Evolutionary conservation across 1,140 invertebrate genomes (phyloP), one percentile per base, ranked within the genome.

Genomic region (Drosophila nasuta): DNA sequence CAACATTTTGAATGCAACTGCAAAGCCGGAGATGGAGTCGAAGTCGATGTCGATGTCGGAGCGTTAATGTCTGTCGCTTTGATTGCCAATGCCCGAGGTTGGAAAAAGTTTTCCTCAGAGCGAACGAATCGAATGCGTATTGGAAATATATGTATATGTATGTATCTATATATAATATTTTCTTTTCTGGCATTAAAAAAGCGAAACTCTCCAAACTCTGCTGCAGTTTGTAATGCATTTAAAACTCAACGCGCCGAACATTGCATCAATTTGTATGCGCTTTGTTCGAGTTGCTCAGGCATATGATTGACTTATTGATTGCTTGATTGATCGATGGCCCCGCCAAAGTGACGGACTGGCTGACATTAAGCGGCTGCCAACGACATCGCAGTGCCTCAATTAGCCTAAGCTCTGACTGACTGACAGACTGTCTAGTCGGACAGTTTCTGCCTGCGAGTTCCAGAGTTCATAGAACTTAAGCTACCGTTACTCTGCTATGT

Each of bases 251-350:
- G 52, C 28, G 52, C n/a, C 28, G 13, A 56, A 35, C 28, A 8
- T 56, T 56, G 52, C 57, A 17, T 75, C 86, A 89, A 89, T 89
- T 89, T 89, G 85, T 89, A 89, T 89, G 85, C 81, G 69, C 80
- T 78, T 79, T 77, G 71, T 51, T 85, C 20, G 79, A 82, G 11
- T 72, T 82, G 79, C 52, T 78, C 65, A 74, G 87, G 85, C 85
- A 85, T 88, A 88, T 89, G 85, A 88, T 88, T 88, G 86, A 89
- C 85, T 89, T 89, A 89, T 89, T 89, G 85, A 89, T 85, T 89
- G 85, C 76, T 67, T 85, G 79, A 81, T 71, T 79, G 85, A 81
- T 68, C 51, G 85, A 76, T 76, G 54, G 79, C 45, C 52, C 13
- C 30, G 82, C 79, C 75, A 71, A 87, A 82, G 67, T 89, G 85